phyloP scores from a whole-genome alignment of 2,113 vertebrate species.

The Bucco capensis region DNA sequence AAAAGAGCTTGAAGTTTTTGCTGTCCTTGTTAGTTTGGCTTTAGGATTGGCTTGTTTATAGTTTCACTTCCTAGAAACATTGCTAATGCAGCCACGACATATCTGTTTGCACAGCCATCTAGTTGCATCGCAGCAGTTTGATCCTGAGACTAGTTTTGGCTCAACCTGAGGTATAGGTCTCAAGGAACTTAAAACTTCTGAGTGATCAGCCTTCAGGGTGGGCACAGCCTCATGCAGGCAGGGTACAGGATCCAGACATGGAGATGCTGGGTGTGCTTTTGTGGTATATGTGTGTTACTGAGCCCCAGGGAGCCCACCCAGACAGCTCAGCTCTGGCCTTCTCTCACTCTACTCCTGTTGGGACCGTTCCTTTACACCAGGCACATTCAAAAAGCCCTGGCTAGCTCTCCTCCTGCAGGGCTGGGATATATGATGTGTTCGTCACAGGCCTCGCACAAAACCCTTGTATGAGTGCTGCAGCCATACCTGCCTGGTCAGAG shows the following conservation, averaged over 20 bases:
- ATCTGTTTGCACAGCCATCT: neutral
- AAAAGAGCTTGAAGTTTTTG: neutral
- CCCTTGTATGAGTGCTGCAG: neutral
- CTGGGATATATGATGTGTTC: rapidly evolving
- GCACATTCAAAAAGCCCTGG: neutral
- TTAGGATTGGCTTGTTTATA: neutral
- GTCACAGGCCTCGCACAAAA: neutral
- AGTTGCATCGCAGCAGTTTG: rapidly evolving
- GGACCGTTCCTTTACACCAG: neutral
- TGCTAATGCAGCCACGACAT: rapidly evolving
- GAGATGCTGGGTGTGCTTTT: neutral
- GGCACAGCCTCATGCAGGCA: neutral
- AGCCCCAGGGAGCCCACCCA: neutral
- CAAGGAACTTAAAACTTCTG: neutral
- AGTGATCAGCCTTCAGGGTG: neutral
- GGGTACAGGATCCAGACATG: neutral
- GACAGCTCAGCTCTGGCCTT: neutral
- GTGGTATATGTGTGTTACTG: neutral
- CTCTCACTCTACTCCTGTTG: neutral
- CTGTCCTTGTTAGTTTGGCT: neutral
- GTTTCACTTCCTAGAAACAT: neutral
- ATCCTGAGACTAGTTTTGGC: neutral
- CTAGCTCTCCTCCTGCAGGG: neutral
- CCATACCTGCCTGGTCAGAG: neutral
- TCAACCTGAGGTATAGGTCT: neutral